phyloP scores from a whole-genome alignment of 2,888 invertebrate species.

The Galerucella calmariensis region DNA sequence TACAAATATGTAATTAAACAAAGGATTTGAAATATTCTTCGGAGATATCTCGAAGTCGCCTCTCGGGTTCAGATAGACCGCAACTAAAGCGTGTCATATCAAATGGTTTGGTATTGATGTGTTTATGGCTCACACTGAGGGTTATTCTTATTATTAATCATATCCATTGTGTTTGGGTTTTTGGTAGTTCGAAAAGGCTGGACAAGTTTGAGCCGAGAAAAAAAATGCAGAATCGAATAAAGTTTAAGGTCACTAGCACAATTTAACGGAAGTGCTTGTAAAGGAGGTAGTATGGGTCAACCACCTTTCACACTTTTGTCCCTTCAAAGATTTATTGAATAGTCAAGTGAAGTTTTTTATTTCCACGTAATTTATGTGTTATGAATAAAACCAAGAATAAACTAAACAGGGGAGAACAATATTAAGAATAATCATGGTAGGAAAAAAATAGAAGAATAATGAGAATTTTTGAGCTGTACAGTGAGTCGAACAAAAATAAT shows the following conservation, averaged over 20 bases:
- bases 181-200: not conserved
- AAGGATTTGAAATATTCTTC: slow-evolving; percentile 31
- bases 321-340: not conserved
- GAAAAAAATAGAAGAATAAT: no score
- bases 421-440: no score
- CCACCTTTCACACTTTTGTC: not conserved
- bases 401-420: no score
- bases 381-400: no score
- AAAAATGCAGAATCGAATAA: not conserved
- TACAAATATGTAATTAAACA: slow-evolving; percentile 35
- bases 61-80: slow-evolving; percentile 14
- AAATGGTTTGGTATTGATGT: slow-evolving; percentile 21
- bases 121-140: slow-evolving; percentile 22
- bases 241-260: not conserved
- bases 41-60: not conserved
- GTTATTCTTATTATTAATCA: slow-evolving; percentile 26
- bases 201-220: not conserved
- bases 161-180: slow-evolving; percentile 1
- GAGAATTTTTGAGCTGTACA: no score
- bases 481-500: no score
- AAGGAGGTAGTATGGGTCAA: not conserved
- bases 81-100: slow-evolving; percentile 24
- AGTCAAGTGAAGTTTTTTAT: not conserved
- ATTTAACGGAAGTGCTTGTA: not conserved
- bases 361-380: no score